A percentile compares a stretch with the other conserved stretches of the same genome.
Evolutionary conservation across 2,888 invertebrate genomes (phyloP).

Genomic region (Panopea generosa): DNA sequence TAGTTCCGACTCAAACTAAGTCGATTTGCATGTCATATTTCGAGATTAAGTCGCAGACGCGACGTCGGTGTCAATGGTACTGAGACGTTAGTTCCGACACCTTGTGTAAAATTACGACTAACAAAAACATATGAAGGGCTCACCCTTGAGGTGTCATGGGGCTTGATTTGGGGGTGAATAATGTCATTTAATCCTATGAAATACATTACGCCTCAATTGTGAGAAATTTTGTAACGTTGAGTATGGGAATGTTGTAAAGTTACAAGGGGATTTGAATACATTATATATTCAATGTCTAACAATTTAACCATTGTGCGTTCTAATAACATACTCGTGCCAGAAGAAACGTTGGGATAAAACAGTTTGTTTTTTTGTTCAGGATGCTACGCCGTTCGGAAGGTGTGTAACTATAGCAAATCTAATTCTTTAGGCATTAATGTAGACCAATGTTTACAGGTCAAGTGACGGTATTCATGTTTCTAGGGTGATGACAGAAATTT

Average conservation of each 20-base stretch:
- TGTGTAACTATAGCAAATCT: slow-evolving; percentile 12
- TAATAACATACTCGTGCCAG: slow-evolving; percentile 27
- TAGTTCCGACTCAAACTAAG: too few species aligned
- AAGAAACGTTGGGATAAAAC: slow-evolving; percentile 16
- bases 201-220: slow-evolving; percentile 46
- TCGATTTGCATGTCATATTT: too few species aligned
- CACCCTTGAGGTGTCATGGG: slow-evolving; percentile 45
- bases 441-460: slow-evolving; percentile 38
- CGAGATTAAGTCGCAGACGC: too few species aligned
- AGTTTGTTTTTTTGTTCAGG: slow-evolving; percentile 19
- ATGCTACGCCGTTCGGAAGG: slow-evolving; percentile 28
- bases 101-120: slow-evolving; percentile 28
- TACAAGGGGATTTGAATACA: slow-evolving; percentile 51
- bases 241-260: slow-evolving; percentile 41
- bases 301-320: slow-evolving; percentile 33
- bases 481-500: slow-evolving; percentile 37
- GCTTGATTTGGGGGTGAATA: slow-evolving; percentile 14
- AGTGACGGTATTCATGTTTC: slow-evolving; percentile 41
- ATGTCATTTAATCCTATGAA: slow-evolving; percentile 40
- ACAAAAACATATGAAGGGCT: slow-evolving; percentile 31
- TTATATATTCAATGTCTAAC: slow-evolving; percentile 29
- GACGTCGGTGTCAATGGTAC: background rate
- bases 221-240: slow-evolving; percentile 40
- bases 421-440: slow-evolving; percentile 29
- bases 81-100: slow-evolving; percentile 38